Evolutionary conservation across 1,140 invertebrate species (phyloP).

Genomic region (Orussus abietinus): DNA sequence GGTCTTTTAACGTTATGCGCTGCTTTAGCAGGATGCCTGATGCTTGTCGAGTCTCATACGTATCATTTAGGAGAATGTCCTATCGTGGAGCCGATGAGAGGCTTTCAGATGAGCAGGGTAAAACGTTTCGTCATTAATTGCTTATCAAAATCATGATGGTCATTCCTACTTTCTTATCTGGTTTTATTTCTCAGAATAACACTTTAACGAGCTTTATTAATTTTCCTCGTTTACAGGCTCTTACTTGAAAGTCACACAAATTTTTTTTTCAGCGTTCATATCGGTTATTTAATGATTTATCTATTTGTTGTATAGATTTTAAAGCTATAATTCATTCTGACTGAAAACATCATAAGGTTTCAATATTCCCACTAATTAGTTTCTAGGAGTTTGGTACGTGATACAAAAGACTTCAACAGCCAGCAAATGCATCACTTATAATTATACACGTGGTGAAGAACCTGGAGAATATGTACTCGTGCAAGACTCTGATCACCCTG

Average conservation of each 20-base stretch:
- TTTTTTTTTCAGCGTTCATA: too few species aligned
- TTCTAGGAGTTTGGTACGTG: conserved; percentile 77
- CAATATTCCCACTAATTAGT: conserved; percentile 47
- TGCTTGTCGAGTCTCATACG: conserved; percentile 51
- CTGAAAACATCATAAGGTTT: too few species aligned
- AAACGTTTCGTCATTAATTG: too few species aligned
- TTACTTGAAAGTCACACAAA: too few species aligned
- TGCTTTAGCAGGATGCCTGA: conserved; percentile 26
- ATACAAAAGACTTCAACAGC: conserved; percentile 80
- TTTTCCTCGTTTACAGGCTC: too few species aligned
- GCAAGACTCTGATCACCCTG: conserved; percentile 71
- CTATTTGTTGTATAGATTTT: too few species aligned
- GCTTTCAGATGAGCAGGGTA: conserved; percentile 71
- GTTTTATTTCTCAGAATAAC: too few species aligned
- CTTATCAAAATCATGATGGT: too few species aligned
- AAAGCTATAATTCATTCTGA: too few species aligned
- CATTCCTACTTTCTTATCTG: too few species aligned
- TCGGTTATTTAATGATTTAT: too few species aligned
- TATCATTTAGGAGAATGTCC: conserved; percentile 75
- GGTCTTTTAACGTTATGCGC: conserved; percentile 20
- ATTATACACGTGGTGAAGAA: conserved; percentile 67
- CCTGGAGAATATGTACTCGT: conserved; percentile 66
- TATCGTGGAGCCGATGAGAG: conserved; percentile 63
- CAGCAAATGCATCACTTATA: conserved; percentile 74
- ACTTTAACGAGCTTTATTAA: too few species aligned